Percentiles rank a stretch among this genome's conserved stretches.
Evolutionary conservation across 2,113 vertebrate genomes (phyloP).

Genomic region (Oenanthe oenanthe): DNA sequence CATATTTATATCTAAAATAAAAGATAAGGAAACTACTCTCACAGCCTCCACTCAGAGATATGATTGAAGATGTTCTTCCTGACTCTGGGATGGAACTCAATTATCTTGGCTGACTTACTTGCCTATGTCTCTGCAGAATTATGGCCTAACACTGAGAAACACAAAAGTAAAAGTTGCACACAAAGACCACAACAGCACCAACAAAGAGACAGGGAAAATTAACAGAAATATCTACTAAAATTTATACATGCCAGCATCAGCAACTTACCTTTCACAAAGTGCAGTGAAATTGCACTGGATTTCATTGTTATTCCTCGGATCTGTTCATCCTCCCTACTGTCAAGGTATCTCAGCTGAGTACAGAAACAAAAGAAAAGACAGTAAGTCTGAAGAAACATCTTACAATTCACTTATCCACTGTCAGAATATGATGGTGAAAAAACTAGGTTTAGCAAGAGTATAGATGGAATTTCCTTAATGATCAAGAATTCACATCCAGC

Average conservation of each 20-base stretch:
- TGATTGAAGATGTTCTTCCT: rapidly evolving
- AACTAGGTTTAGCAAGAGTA: neutral
- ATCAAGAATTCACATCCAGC: neutral
- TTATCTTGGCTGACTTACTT: neutral
- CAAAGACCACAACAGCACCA: neutral
- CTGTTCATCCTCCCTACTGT: constrained; percentile 97
- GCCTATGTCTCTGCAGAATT: neutral
- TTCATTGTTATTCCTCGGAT: constrained; percentile 98
- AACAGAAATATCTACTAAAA: neutral
- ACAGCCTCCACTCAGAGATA: neutral
- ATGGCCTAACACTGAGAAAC: neutral
- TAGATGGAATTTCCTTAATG: neutral
- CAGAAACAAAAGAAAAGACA: neutral
- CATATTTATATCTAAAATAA: neutral
- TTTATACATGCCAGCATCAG: neutral
- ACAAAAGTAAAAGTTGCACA: neutral
- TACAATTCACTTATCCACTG: neutral
- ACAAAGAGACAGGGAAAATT: rapidly evolving
- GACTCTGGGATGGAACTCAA: neutral
- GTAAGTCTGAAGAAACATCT: neutral
- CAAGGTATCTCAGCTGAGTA: constrained; percentile 89
- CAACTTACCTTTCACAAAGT: constrained; percentile 78
- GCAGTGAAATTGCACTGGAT: constrained; percentile 95
- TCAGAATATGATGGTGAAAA: rapidly evolving
- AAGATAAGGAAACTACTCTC: neutral